Evolutionary conservation across 2,113 vertebrate genomes (phyloP).

Genomic region (Struthidea cinerea): DNA sequence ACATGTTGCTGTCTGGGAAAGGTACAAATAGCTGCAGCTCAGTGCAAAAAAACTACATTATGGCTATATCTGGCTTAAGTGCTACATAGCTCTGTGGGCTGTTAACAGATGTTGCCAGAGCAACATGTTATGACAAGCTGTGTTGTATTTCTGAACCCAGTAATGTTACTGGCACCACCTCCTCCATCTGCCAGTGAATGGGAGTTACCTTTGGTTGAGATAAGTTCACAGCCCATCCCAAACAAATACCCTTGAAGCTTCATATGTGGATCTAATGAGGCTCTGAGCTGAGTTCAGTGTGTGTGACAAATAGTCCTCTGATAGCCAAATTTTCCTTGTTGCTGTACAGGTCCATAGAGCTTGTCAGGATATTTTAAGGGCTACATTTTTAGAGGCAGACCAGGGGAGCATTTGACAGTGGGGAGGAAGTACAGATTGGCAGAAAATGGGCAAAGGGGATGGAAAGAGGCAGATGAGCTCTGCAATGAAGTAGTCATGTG

Average conservation of each 20-base stretch:
- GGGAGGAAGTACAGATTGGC: not conserved
- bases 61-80: conserved; percentile 38
- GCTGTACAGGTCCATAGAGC: not conserved
- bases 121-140: conserved; percentile 52
- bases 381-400: not conserved
- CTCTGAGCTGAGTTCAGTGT: not conserved
- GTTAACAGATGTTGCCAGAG: conserved; percentile 58
- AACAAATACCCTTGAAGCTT: not conserved
- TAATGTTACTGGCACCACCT: conserved; percentile 8
- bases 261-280: not conserved
- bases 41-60: conserved; percentile 25
- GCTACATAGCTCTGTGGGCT: conserved; percentile 46
- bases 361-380: not conserved
- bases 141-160: conserved; percentile 42
- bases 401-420: not conserved
- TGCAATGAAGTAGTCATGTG: not conserved
- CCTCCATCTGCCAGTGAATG: conserved; percentile 10
- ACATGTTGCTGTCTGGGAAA: not conserved
- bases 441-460: not conserved
- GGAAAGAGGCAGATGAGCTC: not conserved
- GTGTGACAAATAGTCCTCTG: not conserved
- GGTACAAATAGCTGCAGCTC: conserved; percentile 20
- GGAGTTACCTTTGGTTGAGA: conserved; percentile 6
- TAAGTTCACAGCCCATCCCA: not conserved
- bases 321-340: not conserved